Evolutionary conservation across 2,888 invertebrate species (phyloP), one percentile per base, ranked within the genome.

Genomic region (Tachina grossa): DNA sequence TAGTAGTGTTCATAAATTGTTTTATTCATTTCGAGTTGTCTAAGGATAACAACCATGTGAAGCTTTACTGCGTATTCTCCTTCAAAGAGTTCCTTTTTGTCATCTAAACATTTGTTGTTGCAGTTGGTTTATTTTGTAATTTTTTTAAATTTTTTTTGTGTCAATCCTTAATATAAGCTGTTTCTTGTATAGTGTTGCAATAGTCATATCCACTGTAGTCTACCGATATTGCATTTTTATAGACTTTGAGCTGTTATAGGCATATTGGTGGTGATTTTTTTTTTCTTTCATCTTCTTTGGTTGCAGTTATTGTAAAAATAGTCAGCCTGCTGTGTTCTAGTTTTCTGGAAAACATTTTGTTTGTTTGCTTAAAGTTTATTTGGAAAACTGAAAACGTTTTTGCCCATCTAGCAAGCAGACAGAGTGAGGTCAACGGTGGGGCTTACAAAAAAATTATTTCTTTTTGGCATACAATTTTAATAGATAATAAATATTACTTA

Each of bases 261-360:
- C 85, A 83, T 83, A 76, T 66, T 71, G 75, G 83, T 71, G 16
- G 13, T 10, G 41, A 63, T 63, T n/a, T 80, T 71, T 31, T 49
- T 31, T 49, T 57, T 31, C 31, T 31, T n/a, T 45, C 22, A 14
- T 63, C 72, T 55, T 19, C 9, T 51, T 63, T 47, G 43, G 16
- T 19, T 57, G 57, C 51, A 74, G 39, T 22, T 65, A 51, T 66
- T 72, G 65, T 45, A 55, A 68, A 78, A 90, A 89, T 88, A 90
- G 90, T 90, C 90, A 90, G 90, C 90, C 90, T 90, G 90, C 90
- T 90, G 90, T 90, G 90, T 90, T 90, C 90, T 88, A 90, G 90
- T 90, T 90, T 89, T 88, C 88, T 88, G 41, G 11, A 63, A 84
- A 82, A 87, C 84, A 78, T 55, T 84, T 83, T 68, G 66, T 76